These are phyloP conservation scores for Erythrolamprus reginae DNA, from an alignment of 2,113 vertebrate species.

Conservation along the genomic window DNA sequence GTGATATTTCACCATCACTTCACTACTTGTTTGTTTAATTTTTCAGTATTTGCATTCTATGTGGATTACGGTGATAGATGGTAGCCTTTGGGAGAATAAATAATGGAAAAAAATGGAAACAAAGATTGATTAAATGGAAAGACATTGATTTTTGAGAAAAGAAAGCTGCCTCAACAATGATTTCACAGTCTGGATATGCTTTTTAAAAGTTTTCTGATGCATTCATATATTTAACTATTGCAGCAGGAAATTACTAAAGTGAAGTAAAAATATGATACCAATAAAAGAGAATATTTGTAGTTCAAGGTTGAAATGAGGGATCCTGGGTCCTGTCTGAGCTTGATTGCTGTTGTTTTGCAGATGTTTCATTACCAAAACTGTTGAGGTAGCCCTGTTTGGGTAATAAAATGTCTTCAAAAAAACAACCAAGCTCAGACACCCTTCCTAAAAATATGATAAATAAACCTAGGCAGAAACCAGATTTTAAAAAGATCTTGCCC, in stretches of 20 bases:
- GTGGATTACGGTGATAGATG: background rate
- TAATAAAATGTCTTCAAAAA: background rate
- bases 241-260: background rate
- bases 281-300: background rate
- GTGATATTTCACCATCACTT: background rate
- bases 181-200: background rate
- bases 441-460: background rate
- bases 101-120: background rate
- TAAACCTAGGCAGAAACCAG: background rate
- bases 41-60: background rate
- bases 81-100: background rate
- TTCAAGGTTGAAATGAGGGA: background rate
- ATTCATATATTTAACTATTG: background rate
- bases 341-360: too few relatives aligned
- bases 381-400: too few relatives aligned
- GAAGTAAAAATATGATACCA: background rate
- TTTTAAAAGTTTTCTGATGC: background rate
- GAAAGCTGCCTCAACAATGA: background rate
- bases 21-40: too few relatives aligned
- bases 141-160: background rate
- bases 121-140: background rate
- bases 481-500: background rate
- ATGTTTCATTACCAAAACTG: too few relatives aligned
- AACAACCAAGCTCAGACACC: background rate
- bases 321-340: too few relatives aligned